These are phyloP conservation scores for Volucella inflata DNA, from an alignment of 2,888 invertebrate species.

Conservation along the genomic window DNA sequence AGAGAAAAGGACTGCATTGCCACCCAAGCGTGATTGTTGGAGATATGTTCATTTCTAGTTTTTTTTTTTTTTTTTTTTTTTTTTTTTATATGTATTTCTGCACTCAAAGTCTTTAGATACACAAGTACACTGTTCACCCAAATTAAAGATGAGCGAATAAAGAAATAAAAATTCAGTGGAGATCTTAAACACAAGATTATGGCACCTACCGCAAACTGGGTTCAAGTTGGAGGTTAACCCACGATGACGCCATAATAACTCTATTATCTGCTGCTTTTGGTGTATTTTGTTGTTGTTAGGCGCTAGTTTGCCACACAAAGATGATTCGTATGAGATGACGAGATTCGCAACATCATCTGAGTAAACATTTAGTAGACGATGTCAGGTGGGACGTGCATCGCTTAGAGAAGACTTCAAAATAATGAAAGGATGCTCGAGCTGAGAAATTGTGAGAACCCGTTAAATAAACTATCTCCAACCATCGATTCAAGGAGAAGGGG, in stretches of 20 bases:
- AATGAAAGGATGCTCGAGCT: slow-evolving; percentile 18
- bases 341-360: slow-evolving; percentile 63
- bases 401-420: slow-evolving; percentile 16
- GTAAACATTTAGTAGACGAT: slow-evolving; percentile 63
- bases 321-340: slow-evolving; percentile 55
- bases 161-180: slow-evolving; percentile 72
- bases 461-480: neutral
- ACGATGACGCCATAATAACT: slow-evolving; percentile 75
- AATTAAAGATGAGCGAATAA: slow-evolving; percentile 76
- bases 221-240: slow-evolving; percentile 74
- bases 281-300: slow-evolving; percentile 10
- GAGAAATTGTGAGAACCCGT: neutral
- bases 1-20: slow-evolving; percentile 69
- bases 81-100: neutral
- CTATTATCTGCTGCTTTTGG: slow-evolving; percentile 54
- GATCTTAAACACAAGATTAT: slow-evolving; percentile 73
- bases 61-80: slow-evolving; percentile 24
- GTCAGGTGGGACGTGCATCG: slow-evolving; percentile 53
- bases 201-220: slow-evolving; percentile 75
- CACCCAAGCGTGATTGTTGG: slow-evolving; percentile 72
- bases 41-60: slow-evolving; percentile 28
- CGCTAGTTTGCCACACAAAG: slow-evolving; percentile 44
- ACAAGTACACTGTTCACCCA: slow-evolving; percentile 47
- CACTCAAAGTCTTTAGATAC: neutral
- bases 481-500: too few species aligned